Conservation (phyloP, 23 tunicate species). For the Corella eumyota region DNA sequence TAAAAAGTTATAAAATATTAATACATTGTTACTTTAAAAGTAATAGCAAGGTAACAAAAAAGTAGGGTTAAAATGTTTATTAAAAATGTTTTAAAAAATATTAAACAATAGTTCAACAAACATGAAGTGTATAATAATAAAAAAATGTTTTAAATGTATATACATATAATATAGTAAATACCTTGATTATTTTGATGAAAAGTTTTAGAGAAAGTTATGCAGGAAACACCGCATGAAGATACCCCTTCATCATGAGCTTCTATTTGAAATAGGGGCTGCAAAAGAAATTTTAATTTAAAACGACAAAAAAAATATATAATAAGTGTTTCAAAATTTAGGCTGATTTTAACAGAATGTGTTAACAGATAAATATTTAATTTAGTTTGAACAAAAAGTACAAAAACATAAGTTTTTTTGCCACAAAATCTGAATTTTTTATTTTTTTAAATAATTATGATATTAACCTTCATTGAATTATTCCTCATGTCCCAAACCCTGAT, state of each 20-base stretch:
- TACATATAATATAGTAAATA: neutral
- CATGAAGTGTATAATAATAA: too few relatives aligned
- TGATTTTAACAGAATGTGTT: neutral
- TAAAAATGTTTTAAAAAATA: too few relatives aligned
- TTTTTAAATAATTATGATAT: neutral
- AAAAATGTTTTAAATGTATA: too few relatives aligned
- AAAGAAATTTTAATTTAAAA: neutral
- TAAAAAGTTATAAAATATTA: too few relatives aligned
- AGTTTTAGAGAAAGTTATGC: conserved; percentile 66
- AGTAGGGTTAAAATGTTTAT: too few relatives aligned
- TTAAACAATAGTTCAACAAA: too few relatives aligned
- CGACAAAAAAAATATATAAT: neutral
- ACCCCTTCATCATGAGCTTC: conserved; percentile 85
- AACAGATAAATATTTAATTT: neutral
- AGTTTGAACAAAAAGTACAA: neutral
- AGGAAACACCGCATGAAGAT: conserved; percentile 81
- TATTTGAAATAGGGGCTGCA: conserved; percentile 36
- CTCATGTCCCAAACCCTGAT: conserved; percentile 63
- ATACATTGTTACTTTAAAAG: too few relatives aligned
- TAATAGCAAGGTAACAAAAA: too few relatives aligned
- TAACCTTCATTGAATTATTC: conserved; percentile 5
- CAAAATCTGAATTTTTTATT: too few relatives aligned
- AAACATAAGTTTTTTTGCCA: too few relatives aligned
- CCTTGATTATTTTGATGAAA: conserved; percentile 21
- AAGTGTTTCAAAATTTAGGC: neutral